Percentiles rank a stretch among this genome's conserved stretches.
These are phyloP conservation scores for Drosophila subpulchrella DNA, from an alignment of 1,140 invertebrate genomes.

Conservation along the genomic window DNA sequence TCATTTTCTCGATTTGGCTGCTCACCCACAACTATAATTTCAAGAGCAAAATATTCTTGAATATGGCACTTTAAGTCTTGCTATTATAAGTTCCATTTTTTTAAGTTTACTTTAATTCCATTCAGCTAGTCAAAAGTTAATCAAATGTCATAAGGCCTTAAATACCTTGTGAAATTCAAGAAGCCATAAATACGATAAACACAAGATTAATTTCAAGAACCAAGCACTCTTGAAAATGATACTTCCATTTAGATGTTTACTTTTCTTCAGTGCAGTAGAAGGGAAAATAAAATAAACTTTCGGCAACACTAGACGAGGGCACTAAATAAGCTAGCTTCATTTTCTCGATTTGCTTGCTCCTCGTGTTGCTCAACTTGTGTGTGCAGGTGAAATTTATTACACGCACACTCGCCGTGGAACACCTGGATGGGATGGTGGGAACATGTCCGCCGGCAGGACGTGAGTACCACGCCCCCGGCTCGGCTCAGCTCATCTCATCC, in stretches of 20 bases:
- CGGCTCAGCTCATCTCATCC: constrained; percentile 4
- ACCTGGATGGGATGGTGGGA: constrained; percentile 34
- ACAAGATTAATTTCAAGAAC: neutral
- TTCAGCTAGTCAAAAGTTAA: too few relatives aligned
- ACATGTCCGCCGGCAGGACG: constrained; percentile 59
- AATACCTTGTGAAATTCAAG: too few relatives aligned
- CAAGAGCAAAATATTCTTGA: too few relatives aligned
- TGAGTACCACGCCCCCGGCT: constrained; percentile 25
- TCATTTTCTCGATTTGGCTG: constrained; percentile 17
- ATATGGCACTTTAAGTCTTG: too few relatives aligned
- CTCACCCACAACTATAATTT: too few relatives aligned
- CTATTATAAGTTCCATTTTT: too few relatives aligned
- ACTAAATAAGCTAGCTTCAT: constrained; percentile 61
- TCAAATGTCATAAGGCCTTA: too few relatives aligned
- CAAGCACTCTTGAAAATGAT: neutral
- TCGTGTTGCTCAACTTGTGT: constrained; percentile 49
- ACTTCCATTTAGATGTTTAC: neutral
- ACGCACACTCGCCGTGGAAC: constrained; percentile 16
- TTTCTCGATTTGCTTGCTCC: constrained; percentile 20
- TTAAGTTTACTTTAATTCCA: too few relatives aligned
- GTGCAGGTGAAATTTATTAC: constrained; percentile 66
- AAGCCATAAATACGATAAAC: too few relatives aligned
- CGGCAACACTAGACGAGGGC: constrained; percentile 27
- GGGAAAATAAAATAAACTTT: constrained; percentile 23
- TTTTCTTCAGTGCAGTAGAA: constrained; percentile 1